phyloP scores from a whole-genome alignment of 2,797 vertebrate genomes.

The Chloroceryle inda region DNA sequence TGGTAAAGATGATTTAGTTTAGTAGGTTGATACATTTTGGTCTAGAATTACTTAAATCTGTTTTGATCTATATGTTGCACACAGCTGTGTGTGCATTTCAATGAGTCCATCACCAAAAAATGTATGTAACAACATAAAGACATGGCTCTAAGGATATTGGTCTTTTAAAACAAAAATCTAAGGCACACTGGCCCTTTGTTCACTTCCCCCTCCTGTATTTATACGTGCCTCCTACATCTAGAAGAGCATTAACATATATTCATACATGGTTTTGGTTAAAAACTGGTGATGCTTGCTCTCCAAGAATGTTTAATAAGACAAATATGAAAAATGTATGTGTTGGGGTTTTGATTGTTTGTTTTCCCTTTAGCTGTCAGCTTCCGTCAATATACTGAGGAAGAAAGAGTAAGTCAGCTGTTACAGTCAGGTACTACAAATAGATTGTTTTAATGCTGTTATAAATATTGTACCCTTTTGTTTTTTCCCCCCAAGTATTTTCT shows the following conservation, averaged over 20 bases:
- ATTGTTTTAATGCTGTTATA: background rate
- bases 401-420: slow-evolving; percentile 65
- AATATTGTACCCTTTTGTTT: background rate
- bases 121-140: background rate
- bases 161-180: background rate
- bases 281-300: background rate
- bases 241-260: background rate
- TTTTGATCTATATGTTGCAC: background rate
- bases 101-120: background rate
- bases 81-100: background rate
- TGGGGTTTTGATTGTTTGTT: background rate
- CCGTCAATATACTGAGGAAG: slow-evolving; percentile 67
- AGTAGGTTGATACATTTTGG: background rate
- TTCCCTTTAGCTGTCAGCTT: slow-evolving; percentile 78
- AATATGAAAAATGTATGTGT: background rate
- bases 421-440: slow-evolving; percentile 78
- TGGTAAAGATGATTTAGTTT: background rate
- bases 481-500: background rate
- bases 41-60: background rate
- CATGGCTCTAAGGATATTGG: background rate
- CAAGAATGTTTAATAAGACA: background rate
- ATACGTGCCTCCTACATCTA: background rate
- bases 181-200: background rate
- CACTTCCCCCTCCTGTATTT: background rate
- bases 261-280: background rate